Conservation (phyloP, 2,888 invertebrate genomes). For the Trichogramma dendrolimi region DNA sequence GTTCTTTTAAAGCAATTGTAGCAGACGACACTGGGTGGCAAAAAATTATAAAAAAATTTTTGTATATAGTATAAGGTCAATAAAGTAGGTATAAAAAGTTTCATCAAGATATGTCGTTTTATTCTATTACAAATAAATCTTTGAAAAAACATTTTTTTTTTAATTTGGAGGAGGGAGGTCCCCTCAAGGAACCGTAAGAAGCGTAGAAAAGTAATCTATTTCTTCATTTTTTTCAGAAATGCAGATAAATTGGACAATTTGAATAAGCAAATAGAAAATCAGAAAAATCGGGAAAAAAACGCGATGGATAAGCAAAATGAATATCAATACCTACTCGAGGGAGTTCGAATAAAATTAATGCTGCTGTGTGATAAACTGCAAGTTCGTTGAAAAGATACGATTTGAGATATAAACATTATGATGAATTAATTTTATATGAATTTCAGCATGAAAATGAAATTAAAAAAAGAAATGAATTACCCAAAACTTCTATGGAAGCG, state of each 20-base stretch:
- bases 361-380: constrained; percentile 39
- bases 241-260: constrained; percentile 67
- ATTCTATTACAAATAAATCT: too few species aligned
- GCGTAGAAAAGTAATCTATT: not conserved
- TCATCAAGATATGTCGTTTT: too few species aligned
- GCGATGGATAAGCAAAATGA: constrained; percentile 1
- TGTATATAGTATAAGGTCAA: too few species aligned
- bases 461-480: constrained; percentile 43
- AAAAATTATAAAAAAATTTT: too few species aligned
- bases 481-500: constrained; percentile 47
- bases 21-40: too few species aligned
- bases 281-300: constrained; percentile 51
- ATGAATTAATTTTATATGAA: not conserved
- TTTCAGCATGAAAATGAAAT: not conserved
- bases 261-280: constrained; percentile 59
- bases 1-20: too few species aligned
- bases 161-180: too few species aligned
- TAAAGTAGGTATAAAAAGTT: too few species aligned
- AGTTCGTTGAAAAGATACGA: constrained; percentile 31
- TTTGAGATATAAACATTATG: not conserved
- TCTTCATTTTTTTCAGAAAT: constrained; percentile 56
- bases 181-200: too few species aligned
- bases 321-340: constrained; percentile 9
- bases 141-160: too few species aligned
- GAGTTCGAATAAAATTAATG: constrained; percentile 6